Percentiles rank a stretch among this genome's conserved stretches.
phyloP scores from a whole-genome alignment of 2,888 invertebrate genomes.

The Esperia sulphurella region DNA sequence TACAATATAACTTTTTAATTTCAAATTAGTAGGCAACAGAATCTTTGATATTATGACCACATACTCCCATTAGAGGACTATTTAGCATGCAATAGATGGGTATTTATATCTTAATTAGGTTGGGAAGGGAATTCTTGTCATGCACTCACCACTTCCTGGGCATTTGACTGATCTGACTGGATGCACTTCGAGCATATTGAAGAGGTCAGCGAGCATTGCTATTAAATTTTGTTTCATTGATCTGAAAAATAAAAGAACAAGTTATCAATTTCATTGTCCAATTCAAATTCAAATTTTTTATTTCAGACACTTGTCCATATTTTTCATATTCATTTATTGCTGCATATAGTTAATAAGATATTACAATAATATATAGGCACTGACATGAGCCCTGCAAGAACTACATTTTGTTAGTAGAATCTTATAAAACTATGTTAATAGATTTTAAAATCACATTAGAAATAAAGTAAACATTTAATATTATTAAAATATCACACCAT shows the following conservation, averaged over 20 bases:
- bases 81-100: constrained; percentile 57
- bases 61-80: constrained; percentile 70
- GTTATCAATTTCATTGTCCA: not conserved
- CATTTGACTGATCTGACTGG: constrained; percentile 92
- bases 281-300: too few species aligned
- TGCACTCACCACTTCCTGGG: constrained; percentile 82
- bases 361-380: too few species aligned
- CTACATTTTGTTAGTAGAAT: too few species aligned
- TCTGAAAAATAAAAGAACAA: constrained; percentile 73
- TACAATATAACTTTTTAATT: constrained; percentile 24
- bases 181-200: constrained; percentile 95
- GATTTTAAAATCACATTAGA: too few species aligned
- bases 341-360: too few species aligned
- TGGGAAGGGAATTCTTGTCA: constrained; percentile 5
- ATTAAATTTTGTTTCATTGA: constrained; percentile 95
- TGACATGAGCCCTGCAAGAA: too few species aligned
- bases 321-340: too few species aligned
- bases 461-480: too few species aligned
- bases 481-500: too few species aligned
- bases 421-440: too few species aligned
- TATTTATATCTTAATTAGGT: constrained; percentile 17
- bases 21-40: constrained; percentile 49
- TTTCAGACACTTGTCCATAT: too few species aligned
- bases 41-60: constrained; percentile 76
- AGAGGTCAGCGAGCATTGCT: constrained; percentile 95